Conservation (phyloP, 2,113 vertebrate genomes). For the Copsychus sechellarum region DNA sequence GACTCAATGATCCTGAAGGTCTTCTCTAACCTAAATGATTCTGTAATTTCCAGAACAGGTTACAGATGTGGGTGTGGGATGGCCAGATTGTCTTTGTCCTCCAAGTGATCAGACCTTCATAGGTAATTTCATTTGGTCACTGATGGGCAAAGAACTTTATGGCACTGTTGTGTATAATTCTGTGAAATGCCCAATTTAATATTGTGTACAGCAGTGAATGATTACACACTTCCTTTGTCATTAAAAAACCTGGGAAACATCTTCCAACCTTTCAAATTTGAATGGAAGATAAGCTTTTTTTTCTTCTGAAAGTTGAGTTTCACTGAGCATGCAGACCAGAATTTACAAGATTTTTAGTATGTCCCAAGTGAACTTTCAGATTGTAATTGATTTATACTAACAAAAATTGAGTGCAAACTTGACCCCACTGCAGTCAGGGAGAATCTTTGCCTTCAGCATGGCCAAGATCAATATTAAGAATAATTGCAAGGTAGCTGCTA, state of each 20-base stretch:
- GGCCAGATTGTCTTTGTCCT: neutral
- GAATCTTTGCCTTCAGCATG: neutral
- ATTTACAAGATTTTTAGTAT: neutral
- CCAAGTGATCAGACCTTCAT: neutral
- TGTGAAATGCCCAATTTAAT: neutral
- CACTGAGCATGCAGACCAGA: neutral
- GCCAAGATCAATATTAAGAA: neutral
- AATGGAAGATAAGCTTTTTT: neutral
- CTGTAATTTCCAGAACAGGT: neutral
- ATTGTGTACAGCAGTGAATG: neutral
- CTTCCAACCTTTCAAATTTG: neutral
- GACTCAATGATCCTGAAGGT: neutral
- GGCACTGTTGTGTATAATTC: neutral
- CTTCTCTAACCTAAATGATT: neutral
- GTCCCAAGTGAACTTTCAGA: neutral
- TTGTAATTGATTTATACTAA: neutral
- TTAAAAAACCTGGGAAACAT: neutral
- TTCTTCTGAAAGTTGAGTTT: neutral
- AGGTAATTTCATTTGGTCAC: neutral
- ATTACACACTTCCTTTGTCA: neutral
- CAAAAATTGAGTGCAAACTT: neutral
- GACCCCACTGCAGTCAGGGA: neutral
- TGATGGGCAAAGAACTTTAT: neutral
- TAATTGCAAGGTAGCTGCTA: neutral
- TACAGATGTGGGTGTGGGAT: neutral